These are phyloP conservation scores for Natator depressus DNA, from an alignment of 2,113 vertebrate genomes.

Conservation along the genomic window DNA sequence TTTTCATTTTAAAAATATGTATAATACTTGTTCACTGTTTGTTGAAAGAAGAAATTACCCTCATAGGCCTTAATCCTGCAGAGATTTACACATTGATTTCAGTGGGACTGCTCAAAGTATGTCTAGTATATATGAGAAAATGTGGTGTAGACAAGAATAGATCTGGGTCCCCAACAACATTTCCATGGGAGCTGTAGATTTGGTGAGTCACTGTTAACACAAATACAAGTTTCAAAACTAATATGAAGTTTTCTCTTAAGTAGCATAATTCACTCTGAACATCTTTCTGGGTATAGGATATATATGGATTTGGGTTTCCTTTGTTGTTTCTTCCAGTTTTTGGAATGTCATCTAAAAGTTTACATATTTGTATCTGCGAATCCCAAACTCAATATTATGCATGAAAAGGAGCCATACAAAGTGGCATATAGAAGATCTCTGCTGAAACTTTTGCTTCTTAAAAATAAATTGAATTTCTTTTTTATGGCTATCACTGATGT, in stretches of 20 bases:
- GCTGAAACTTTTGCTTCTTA: not conserved
- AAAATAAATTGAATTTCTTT: not conserved
- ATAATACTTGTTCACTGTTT: not conserved
- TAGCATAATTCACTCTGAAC: not conserved
- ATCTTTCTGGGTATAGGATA: not conserved
- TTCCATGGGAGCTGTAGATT: no score
- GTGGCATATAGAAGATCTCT: not conserved
- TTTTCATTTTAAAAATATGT: not conserved
- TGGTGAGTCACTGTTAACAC: no score
- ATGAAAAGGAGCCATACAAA: not conserved
- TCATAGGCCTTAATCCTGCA: not conserved
- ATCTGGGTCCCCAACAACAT: no score
- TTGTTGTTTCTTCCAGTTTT: not conserved
- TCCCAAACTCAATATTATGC: not conserved
- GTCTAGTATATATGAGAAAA: not conserved
- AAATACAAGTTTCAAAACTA: no score
- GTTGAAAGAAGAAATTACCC: not conserved
- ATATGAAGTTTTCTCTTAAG: not conserved
- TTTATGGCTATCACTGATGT: not conserved
- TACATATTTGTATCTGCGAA: not conserved
- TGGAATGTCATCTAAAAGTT: not conserved
- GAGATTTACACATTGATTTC: not conserved
- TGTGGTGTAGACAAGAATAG: not conserved
- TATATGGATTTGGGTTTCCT: not conserved
- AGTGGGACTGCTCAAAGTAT: not conserved